A percentile compares a stretch with the other conserved stretches of the same genome.
phyloP scores from a whole-genome alignment of 1,140 invertebrate species.

The Drosophila navojoa region DNA sequence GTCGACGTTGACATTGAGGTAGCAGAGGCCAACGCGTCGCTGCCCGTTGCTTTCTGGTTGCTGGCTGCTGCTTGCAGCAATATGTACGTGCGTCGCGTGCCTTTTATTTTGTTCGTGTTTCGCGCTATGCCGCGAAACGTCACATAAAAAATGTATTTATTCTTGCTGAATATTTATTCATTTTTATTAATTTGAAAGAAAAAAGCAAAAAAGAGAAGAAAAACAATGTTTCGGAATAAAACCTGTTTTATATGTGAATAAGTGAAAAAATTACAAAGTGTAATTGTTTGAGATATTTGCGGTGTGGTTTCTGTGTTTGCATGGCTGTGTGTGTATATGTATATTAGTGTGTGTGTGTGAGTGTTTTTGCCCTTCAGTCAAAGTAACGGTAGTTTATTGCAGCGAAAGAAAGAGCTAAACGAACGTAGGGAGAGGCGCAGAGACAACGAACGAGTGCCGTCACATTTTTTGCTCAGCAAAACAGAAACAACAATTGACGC shows the following conservation, averaged over 20 bases:
- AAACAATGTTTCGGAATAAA: conserved; percentile 6
- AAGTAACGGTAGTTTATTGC: conserved; percentile 50
- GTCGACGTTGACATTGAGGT: conserved; percentile 49
- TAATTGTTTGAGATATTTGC: conserved; percentile 51
- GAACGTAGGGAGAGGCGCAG: conserved; percentile 29
- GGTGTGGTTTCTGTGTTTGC: conserved; percentile 7
- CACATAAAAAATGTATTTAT: conserved; percentile 13
- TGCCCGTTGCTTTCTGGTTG: not conserved
- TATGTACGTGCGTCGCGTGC: conserved; percentile 50
- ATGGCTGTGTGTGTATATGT: not conserved
- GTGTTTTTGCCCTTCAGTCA: conserved; percentile 47
- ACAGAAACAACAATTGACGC: conserved; percentile 29
- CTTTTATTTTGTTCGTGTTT: conserved; percentile 23
- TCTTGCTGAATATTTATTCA: conserved; percentile 19
- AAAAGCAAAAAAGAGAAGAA: not conserved
- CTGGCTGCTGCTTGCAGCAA: conserved; percentile 13
- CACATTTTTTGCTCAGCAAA: conserved; percentile 29
- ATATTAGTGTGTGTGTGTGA: conserved; percentile 3
- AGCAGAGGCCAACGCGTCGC: conserved; percentile 38
- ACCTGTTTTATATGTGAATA: conserved; percentile 21
- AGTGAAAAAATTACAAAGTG: conserved; percentile 36
- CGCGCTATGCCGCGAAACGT: conserved; percentile 14
- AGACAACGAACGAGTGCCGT: conserved; percentile 34
- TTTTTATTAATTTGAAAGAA: conserved; percentile 30
- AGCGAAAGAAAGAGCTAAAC: conserved; percentile 40